phyloP scores from a whole-genome alignment of 1,140 invertebrate species.

The Agraylea sexmaculata region DNA sequence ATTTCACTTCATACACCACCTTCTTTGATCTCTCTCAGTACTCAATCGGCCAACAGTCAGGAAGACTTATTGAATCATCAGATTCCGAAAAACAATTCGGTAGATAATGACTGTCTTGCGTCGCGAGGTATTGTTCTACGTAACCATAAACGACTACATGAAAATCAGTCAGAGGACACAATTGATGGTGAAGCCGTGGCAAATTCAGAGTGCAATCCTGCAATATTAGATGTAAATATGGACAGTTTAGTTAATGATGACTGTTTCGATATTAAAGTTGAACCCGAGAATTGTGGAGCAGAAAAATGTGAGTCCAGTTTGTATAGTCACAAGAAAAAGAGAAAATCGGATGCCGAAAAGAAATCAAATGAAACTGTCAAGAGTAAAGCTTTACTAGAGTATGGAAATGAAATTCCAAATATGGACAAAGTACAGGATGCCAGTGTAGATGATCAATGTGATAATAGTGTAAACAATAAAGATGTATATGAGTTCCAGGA shows the following conservation, averaged over 20 bases:
- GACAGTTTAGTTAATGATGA: constrained; percentile 13
- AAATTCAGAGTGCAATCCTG: constrained; percentile 6
- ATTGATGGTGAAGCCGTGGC: constrained; percentile 3
- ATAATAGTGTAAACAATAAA: constrained; percentile 22
- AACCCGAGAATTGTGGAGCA: constrained; percentile 13
- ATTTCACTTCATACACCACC: constrained; percentile 31
- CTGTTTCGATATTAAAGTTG: constrained; percentile 8
- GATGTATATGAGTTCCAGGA: constrained; percentile 42
- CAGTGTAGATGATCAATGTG: constrained; percentile 4
- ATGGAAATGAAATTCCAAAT: background rate
- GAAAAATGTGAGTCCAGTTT: constrained; percentile 11
- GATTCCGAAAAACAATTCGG: constrained; percentile 2
- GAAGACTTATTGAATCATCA: constrained; percentile 24
- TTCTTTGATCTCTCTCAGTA: constrained; percentile 29
- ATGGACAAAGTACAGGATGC: background rate
- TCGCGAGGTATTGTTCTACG: constrained; percentile 45
- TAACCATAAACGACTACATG: constrained; percentile 45
- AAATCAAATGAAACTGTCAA: constrained; percentile 7
- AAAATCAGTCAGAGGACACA: constrained; percentile 25
- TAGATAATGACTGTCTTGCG: constrained; percentile 25
- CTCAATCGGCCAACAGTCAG: constrained; percentile 29
- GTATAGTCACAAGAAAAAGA: no score
- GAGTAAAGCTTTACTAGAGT: background rate
- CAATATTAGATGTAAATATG: constrained; percentile 14
- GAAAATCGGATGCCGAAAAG: constrained; percentile 18